Evolutionary conservation across 2,113 vertebrate genomes (phyloP).

Genomic region (Chamaea fasciata): DNA sequence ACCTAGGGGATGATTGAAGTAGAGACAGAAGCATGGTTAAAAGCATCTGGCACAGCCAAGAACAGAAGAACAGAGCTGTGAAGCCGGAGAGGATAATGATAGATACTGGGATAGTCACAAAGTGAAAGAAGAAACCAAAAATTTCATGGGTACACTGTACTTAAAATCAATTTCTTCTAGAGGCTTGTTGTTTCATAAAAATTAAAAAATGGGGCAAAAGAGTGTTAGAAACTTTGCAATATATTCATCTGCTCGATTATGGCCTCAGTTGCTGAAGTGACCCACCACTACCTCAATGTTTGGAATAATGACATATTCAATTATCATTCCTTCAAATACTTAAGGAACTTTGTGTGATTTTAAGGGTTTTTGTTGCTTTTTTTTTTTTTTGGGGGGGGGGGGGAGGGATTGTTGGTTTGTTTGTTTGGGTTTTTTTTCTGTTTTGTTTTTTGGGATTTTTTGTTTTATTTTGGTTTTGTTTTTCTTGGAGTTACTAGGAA

Average conservation of each 20-base stretch:
- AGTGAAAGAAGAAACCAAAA: background rate
- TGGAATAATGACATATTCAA: background rate
- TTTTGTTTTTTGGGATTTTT: no score
- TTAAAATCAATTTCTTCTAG: background rate
- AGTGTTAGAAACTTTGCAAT: background rate
- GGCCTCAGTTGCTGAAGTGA: background rate
- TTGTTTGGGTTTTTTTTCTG: background rate
- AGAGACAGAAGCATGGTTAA: background rate
- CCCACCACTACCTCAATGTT: background rate
- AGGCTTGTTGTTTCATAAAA: background rate
- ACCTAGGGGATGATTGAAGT: background rate
- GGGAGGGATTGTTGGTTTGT: no score
- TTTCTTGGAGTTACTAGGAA: background rate
- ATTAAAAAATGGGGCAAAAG: background rate
- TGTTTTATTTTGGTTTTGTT: background rate
- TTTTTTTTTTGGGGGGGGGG: no score
- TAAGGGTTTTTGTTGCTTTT: background rate
- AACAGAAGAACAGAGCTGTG: background rate
- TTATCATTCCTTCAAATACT: background rate
- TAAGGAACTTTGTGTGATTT: background rate
- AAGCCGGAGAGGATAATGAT: background rate
- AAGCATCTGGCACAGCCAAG: background rate
- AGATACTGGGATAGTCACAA: background rate
- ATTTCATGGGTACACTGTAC: background rate
- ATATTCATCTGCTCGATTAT: background rate